Base-by-base conservation (phyloP, 2,797 vertebrate genomes). In the Sebastes variabilis region DNA sequence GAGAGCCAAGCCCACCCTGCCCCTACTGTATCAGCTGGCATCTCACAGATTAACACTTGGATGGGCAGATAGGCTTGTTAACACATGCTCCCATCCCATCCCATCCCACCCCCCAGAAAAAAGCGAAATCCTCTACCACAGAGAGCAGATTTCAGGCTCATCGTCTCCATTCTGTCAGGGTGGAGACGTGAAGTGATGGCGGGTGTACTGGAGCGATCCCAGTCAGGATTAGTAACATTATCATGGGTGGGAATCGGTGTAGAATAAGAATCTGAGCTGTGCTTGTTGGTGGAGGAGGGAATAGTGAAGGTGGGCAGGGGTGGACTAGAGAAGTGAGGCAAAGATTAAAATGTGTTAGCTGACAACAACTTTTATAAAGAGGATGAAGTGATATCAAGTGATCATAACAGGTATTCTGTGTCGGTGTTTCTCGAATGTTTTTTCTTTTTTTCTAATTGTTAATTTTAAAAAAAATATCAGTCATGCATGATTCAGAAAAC, bases 1-100 rank as follows among this genome's bases (percentile, higher is more conserved):
- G 83, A 70, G 82, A 86, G 72, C 72, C 36, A 12, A 82, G 84
- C 82, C 85, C 87, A 90, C 86, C 89, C 84, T 89, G 85, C 79
- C 82, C 81, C 81, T 81, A 73, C 81, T 79, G 59, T 82, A 91
- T 94, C 91, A 90, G 90, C 80, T 82, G 83, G 89, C 85, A 90
- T 92, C 90, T 88, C 91, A 80, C 85, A 92, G 83, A 92, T 92
- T 88, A 91, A 91, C 89, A 91, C 88, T 92, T 85, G 80, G 90
- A 94, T 94, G 87, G 87, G 83, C 82, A 91, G 91, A 92, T 89
- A 91, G 92, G 83, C 89, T 92, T 93, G 91, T 94, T 92, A 94
- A 94, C 90, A 93, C 91, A 92, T 90, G 87, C 88, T 89, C 88
- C 77, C 83, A 80, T 83, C 85, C 42, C 42, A 46, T 46, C 42